Base-by-base conservation (phyloP, 2,797 vertebrate genomes). In the Ispidina lecontei region DNA sequence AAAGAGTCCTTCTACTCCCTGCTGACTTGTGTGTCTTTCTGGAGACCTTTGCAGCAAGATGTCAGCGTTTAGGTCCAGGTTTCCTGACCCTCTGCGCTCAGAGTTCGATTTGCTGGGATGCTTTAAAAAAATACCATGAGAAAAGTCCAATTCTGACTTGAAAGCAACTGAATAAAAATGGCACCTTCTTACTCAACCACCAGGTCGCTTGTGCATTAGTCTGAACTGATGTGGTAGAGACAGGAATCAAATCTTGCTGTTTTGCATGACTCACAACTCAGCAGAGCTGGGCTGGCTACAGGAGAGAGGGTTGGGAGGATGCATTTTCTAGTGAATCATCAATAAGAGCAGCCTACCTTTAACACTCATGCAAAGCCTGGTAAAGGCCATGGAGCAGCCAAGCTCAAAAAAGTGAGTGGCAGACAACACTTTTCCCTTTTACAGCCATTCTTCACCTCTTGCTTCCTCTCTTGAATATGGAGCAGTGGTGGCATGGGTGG, bases 201-300 rank as follows among this genome's bases (percentile, higher is more conserved):
- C 70, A 71, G 25, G 70, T 79, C 73, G 56, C 68, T 60, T 79
- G 63, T 29, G 49, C 87, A 72, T 33, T 67, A 54, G 44, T 18
- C 73, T 81, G 79, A 93, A 60, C 77, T 76, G 80, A 10, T 82
- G 90, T 76, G 68, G 64, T 12, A 90, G 46, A 29, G 80, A 71
- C 71, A 84, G 77, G 64, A 78, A 81, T 64, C n/a, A 82, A 90
- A 79, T 44, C 33, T 5, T 56, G 28, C 64, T 88, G 85, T 64
- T 78, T 41, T 31, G 6, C 0, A 0, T 94, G 86, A 88, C 49
- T 95, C 83, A 91, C 31, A 63, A 59, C 43, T 80, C 82, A 75
- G 59, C 64, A 81, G 91, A 86, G 55, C 86, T 22, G 68, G 88
- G 74, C 74, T 88, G 88, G 44, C 47, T 87, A 58, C 88, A 79